These are phyloP conservation scores for Cheiracanthium punctorium DNA, from an alignment of 2,888 invertebrate genomes.

Conservation along the genomic window DNA sequence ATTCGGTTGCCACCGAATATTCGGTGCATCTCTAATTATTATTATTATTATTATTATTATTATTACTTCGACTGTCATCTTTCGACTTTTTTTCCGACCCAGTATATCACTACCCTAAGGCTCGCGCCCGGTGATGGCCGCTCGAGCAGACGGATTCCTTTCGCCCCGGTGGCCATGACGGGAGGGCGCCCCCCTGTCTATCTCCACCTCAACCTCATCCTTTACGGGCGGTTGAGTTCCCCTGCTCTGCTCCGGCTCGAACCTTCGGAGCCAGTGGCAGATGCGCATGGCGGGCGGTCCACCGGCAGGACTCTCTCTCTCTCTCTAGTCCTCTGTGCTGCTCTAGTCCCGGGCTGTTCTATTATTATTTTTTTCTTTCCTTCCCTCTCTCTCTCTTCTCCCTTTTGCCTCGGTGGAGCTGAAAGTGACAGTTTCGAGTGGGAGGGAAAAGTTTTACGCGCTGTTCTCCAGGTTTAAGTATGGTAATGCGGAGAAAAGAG, in stretches of 20 bases:
- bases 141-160: neutral
- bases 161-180: neutral
- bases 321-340: neutral
- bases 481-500: neutral
- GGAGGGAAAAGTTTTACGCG: neutral
- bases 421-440: slow-evolving; percentile 9
- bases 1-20: no score
- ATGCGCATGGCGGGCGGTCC: slow-evolving; percentile 21
- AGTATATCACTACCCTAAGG: no score
- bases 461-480: neutral
- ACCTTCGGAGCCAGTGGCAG: neutral
- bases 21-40: no score
- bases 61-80: no score
- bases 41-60: no score
- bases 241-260: neutral
- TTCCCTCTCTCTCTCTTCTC: neutral
- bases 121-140: no score
- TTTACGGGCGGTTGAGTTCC: neutral
- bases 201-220: no score
- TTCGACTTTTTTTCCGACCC: no score
- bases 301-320: neutral
- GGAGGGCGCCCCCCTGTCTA: neutral
- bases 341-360: no score
- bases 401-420: neutral
- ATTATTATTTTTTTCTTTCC: no score